These are phyloP conservation scores for Rallus limicola DNA, from an alignment of 2,113 vertebrate genomes.

Conservation along the genomic window DNA sequence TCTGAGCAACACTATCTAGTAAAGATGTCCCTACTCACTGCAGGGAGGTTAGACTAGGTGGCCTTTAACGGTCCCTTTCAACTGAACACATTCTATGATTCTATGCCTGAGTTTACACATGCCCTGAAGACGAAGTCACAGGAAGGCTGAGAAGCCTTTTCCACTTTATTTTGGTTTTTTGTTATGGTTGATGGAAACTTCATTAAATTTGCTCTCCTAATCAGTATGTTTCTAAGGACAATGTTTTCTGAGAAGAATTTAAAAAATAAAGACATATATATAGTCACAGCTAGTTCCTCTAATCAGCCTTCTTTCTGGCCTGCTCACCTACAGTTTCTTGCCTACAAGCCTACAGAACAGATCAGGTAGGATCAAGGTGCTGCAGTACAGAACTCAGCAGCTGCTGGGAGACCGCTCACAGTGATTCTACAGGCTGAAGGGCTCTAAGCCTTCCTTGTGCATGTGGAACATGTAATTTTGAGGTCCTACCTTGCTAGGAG, in stretches of 20 bases:
- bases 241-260: background rate
- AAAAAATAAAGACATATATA: background rate
- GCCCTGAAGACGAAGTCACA: background rate
- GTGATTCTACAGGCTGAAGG: background rate
- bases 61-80: too few species aligned
- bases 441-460: background rate
- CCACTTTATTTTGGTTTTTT: background rate
- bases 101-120: background rate
- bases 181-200: background rate
- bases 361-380: background rate
- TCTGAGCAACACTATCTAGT: too few species aligned
- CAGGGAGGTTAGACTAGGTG: too few species aligned
- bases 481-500: background rate
- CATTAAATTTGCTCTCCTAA: background rate
- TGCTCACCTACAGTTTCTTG: background rate
- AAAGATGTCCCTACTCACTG: too few species aligned
- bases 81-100: too few species aligned
- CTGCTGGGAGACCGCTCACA: background rate
- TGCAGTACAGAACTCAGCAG: background rate
- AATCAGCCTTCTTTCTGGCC: background rate
- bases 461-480: rapidly evolving
- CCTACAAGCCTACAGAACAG: background rate
- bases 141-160: background rate
- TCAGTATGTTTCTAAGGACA: background rate
- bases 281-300: background rate